Evolutionary conservation across 1,140 invertebrate genomes (phyloP).

Genomic region (Macrosteles quadrilineatus): DNA sequence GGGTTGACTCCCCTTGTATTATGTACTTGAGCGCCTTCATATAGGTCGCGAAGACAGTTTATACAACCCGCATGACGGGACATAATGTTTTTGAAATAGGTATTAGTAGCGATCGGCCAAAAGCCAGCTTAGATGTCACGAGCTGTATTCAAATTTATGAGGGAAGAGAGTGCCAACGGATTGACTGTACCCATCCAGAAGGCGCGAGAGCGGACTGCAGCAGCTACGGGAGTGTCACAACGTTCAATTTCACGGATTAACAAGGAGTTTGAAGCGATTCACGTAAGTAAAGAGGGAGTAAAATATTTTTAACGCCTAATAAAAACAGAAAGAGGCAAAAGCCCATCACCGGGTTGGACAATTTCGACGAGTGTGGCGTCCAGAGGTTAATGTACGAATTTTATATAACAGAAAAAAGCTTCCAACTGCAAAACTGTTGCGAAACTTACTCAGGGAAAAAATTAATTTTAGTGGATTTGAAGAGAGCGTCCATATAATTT

Average conservation of each 20-base stretch:
- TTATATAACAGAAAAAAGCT: slow-evolving; percentile 2
- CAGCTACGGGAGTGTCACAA: neutral
- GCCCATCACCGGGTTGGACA: neutral
- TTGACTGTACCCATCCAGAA: too few relatives aligned
- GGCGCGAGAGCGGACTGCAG: neutral
- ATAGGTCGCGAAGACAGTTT: too few relatives aligned
- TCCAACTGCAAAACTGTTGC: neutral
- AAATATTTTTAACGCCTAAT: neutral
- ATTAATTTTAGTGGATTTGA: neutral
- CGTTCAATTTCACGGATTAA: too few relatives aligned
- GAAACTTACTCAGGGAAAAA: neutral
- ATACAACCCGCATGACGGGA: too few relatives aligned
- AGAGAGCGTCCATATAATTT: neutral
- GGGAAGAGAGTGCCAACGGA: neutral
- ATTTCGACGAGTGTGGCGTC: neutral
- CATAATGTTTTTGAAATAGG: too few relatives aligned
- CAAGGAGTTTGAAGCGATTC: neutral
- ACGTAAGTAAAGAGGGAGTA: too few relatives aligned
- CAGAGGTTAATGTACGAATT: neutral
- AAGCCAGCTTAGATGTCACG: too few relatives aligned
- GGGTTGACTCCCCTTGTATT: too few relatives aligned
- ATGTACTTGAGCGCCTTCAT: too few relatives aligned
- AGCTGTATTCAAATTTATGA: slow-evolving; percentile 4
- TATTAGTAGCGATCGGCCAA: too few relatives aligned
- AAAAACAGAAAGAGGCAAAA: neutral